phyloP scores from a whole-genome alignment of 2,797 vertebrate genomes.

The Melopsittacus undulatus region DNA sequence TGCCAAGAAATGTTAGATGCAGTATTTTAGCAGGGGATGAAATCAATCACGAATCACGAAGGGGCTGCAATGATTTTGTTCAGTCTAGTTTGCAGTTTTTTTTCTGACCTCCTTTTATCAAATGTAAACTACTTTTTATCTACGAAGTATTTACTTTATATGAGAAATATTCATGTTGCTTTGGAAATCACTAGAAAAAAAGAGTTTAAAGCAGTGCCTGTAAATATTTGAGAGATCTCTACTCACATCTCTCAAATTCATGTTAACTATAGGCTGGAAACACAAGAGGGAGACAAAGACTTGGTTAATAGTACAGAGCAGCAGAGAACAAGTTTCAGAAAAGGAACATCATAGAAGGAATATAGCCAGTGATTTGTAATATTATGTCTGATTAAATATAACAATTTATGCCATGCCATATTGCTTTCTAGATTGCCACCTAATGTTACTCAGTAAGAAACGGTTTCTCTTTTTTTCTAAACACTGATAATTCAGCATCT shows the following conservation, averaged over 20 bases:
- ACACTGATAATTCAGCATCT: not conserved
- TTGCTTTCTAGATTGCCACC: not conserved
- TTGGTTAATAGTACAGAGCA: constrained; percentile 4
- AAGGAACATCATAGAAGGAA: not conserved
- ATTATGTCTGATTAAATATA: not conserved
- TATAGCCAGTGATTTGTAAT: not conserved
- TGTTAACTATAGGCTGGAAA: constrained; percentile 40
- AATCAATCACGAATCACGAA: constrained; percentile 53
- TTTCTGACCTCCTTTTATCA: constrained; percentile 32
- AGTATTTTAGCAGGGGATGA: constrained; percentile 21
- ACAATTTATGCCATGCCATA: not conserved
- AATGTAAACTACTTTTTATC: constrained; percentile 23
- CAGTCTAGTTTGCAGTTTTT: not conserved
- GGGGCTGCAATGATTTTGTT: constrained; percentile 34
- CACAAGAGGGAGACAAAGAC: constrained; percentile 80
- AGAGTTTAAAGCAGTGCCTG: not conserved
- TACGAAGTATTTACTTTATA: constrained; percentile 29
- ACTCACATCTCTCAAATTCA: not conserved
- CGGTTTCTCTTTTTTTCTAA: not conserved
- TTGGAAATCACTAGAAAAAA: not conserved
- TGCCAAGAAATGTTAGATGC: constrained; percentile 31
- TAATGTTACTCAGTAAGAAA: not conserved
- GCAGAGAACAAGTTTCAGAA: not conserved
- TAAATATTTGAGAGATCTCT: not conserved
- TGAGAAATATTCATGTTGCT: constrained; percentile 40